phyloP scores from a whole-genome alignment of 2,888 invertebrate genomes.

The Drosophila kambysellisi region DNA sequence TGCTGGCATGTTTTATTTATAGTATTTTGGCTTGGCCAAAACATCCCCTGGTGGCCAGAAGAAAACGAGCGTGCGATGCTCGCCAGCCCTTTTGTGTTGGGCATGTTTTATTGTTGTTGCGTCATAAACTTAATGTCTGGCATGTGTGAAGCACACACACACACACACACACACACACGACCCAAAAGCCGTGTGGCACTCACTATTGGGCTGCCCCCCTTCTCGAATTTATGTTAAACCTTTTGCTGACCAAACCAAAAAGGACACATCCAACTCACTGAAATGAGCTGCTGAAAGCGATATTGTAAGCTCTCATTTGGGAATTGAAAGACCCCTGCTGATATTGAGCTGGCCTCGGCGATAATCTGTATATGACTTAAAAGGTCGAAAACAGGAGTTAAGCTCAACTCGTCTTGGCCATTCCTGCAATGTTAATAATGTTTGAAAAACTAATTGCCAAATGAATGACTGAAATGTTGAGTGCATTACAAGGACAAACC shows the following conservation, averaged over 20 bases:
- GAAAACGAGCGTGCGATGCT: slow-evolving; percentile 19
- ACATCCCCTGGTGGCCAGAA: slow-evolving; percentile 71
- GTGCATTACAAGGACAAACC: slow-evolving; percentile 27
- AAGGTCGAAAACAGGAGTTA: slow-evolving; percentile 15
- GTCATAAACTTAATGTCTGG: slow-evolving; percentile 79
- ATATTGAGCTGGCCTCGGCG: slow-evolving; percentile 50
- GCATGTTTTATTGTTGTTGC: slow-evolving; percentile 76
- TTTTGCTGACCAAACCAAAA: slow-evolving; percentile 68
- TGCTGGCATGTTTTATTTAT: slow-evolving; percentile 79
- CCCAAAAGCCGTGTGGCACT: slow-evolving; percentile 22
- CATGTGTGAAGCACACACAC: slow-evolving; percentile 66
- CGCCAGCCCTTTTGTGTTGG: slow-evolving; percentile 58
- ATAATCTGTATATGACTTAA: slow-evolving; percentile 65
- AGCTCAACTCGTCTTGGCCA: slow-evolving; percentile 19
- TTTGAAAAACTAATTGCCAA: slow-evolving; percentile 67
- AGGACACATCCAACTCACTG: slow-evolving; percentile 30
- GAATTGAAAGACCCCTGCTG: slow-evolving; percentile 44
- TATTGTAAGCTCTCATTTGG: slow-evolving; percentile 67
- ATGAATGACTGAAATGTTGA: slow-evolving; percentile 44
- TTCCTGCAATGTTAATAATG: slow-evolving; percentile 37
- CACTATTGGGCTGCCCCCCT: slow-evolving; percentile 34
- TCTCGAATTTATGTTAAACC: slow-evolving; percentile 71
- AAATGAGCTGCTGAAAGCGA: slow-evolving; percentile 52
- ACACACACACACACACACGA: slow-evolving; percentile 10
- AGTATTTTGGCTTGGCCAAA: slow-evolving; percentile 61